Evolutionary conservation across 2,888 invertebrate genomes (phyloP).

Genomic region (Mesochorus sp.): DNA sequence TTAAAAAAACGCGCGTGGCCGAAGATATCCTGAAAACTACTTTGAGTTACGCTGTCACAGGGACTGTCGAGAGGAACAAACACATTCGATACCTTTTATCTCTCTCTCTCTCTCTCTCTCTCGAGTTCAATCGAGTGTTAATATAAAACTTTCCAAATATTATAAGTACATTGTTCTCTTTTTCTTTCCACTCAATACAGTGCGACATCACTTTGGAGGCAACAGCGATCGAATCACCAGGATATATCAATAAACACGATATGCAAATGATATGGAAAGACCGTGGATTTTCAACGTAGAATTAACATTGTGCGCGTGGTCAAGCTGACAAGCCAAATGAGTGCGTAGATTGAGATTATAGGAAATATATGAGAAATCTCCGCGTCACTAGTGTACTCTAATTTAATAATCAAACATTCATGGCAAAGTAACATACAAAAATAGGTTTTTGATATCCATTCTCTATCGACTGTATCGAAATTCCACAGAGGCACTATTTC

Average conservation of each 20-base stretch:
- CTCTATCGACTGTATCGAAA: slow-evolving; percentile 56
- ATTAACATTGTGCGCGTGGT: slow-evolving; percentile 42
- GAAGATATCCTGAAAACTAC: slow-evolving; percentile 16
- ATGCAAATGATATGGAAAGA: slow-evolving; percentile 25
- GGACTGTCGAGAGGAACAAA: slow-evolving; percentile 40
- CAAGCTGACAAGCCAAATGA: slow-evolving; percentile 61
- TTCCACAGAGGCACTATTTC: slow-evolving; percentile 61
- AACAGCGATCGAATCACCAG: slow-evolving; percentile 14
- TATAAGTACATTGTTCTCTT: background rate
- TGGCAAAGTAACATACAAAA: slow-evolving; percentile 13
- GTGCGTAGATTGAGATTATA: slow-evolving; percentile 38
- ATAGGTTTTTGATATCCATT: slow-evolving; percentile 61
- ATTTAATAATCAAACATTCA: slow-evolving; percentile 57
- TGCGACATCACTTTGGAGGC: slow-evolving; percentile 9
- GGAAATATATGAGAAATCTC: slow-evolving; percentile 27
- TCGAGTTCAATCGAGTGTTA: slow-evolving; percentile 24
- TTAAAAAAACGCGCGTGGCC: slow-evolving; percentile 5
- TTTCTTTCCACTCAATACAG: slow-evolving; percentile 9
- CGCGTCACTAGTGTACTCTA: slow-evolving; percentile 39
- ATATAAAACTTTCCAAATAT: slow-evolving; percentile 11
- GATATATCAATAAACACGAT: slow-evolving; percentile 19
- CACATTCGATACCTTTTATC: slow-evolving; percentile 42
- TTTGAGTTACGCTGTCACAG: slow-evolving; percentile 43
- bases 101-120: no score
- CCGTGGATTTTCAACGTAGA: slow-evolving; percentile 48